These are phyloP conservation scores for Sycophila texana DNA, from an alignment of 2,888 invertebrate species.

Conservation along the genomic window DNA sequence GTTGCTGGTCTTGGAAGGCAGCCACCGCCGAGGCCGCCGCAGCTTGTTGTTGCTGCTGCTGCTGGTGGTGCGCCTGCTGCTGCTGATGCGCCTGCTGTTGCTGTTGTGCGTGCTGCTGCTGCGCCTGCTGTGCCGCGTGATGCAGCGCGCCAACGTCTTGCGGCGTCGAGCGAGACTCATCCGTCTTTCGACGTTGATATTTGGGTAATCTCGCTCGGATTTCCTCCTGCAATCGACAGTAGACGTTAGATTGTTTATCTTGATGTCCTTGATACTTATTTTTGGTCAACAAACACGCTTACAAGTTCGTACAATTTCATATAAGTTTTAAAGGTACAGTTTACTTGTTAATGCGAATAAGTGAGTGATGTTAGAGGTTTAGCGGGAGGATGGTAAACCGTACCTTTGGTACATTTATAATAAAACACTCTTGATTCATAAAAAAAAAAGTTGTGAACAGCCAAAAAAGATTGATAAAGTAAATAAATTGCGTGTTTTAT, in stretches of 20 bases:
- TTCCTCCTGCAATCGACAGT: conserved; percentile 81
- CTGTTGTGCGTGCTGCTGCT: conserved; percentile 75
- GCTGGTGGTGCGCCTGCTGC: conserved; percentile 68
- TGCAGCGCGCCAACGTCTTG: conserved; percentile 63
- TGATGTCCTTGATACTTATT: too few relatives aligned
- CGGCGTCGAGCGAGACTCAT: conserved; percentile 71
- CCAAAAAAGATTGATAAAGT: conserved; percentile 25
- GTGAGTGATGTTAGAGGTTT: too few relatives aligned
- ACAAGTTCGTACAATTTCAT: too few relatives aligned
- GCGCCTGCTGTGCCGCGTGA: conserved; percentile 72
- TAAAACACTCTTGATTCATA: too few relatives aligned
- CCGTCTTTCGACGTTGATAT: conserved; percentile 79
- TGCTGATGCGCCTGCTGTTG: conserved; percentile 76
- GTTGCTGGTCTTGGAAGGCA: conserved; percentile 73
- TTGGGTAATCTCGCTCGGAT: conserved; percentile 83
- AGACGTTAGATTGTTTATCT: background rate
- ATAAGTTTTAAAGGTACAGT: too few relatives aligned
- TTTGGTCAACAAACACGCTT: too few relatives aligned
- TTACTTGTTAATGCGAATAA: too few relatives aligned
- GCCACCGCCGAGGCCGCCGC: conserved; percentile 75
- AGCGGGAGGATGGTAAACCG: too few relatives aligned
- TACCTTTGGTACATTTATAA: too few relatives aligned
- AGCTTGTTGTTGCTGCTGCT: conserved; percentile 70
- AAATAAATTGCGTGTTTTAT: conserved; percentile 21
- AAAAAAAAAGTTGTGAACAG: conserved; percentile 1